Conservation (phyloP, 2,113 vertebrate species). For the Podarcis cretensis region DNA sequence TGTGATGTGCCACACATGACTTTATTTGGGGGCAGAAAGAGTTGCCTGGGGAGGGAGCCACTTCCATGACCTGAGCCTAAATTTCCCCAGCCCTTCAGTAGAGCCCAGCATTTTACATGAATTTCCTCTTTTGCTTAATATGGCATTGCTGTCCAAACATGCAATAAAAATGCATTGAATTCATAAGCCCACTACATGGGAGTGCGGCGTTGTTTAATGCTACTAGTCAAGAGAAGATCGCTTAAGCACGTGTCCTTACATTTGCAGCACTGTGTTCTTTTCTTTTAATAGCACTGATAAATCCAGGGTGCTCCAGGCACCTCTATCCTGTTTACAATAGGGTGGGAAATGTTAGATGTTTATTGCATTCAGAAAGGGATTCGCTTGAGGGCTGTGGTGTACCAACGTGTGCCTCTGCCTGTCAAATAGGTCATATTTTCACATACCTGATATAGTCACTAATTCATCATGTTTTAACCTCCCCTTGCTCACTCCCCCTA, state of each 20-base stretch:
- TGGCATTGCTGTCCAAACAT: neutral
- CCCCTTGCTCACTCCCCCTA: neutral
- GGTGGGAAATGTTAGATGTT: neutral
- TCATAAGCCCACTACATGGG: neutral
- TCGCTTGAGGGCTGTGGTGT: neutral
- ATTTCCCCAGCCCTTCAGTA: neutral
- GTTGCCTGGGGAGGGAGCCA: too few species aligned
- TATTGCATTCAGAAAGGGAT: neutral
- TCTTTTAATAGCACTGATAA: conserved; percentile 28
- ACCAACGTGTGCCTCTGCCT: neutral
- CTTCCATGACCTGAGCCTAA: too few species aligned
- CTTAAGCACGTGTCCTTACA: neutral
- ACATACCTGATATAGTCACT: neutral
- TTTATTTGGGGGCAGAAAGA: too few species aligned
- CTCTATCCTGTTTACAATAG: accelerated
- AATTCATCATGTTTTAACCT: neutral
- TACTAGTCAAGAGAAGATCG: neutral
- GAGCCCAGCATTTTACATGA: neutral
- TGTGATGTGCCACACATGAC: too few species aligned
- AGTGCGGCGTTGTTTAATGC: neutral
- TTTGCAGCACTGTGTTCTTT: conserved; percentile 35
- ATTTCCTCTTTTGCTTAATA: neutral
- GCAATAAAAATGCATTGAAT: neutral
- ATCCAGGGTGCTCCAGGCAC: neutral
- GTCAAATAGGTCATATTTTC: neutral